These are phyloP conservation scores for Diaprepes abbreviatus DNA, from an alignment of 2,888 invertebrate species.

Conservation along the genomic window DNA sequence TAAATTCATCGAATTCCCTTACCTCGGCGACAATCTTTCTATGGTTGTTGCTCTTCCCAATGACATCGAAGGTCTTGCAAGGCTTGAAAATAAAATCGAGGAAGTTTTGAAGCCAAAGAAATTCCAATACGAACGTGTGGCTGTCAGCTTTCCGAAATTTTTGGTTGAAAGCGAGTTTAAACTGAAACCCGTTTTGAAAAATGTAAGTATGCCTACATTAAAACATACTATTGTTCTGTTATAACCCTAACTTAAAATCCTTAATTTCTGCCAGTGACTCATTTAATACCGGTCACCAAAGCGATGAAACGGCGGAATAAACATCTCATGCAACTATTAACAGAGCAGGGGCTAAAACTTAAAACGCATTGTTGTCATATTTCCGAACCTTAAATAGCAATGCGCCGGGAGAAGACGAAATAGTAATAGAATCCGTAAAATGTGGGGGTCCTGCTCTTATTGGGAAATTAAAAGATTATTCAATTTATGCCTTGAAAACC, in stretches of 20 bases:
- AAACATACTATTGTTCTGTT: neutral
- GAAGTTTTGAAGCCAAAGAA: conserved; percentile 48
- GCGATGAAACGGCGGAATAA: too few relatives aligned
- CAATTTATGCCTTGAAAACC: too few relatives aligned
- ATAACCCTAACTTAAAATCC: neutral
- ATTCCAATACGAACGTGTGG: conserved; percentile 49
- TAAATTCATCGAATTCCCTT: conserved; percentile 60
- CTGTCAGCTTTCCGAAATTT: conserved; percentile 55
- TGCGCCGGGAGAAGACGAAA: too few relatives aligned
- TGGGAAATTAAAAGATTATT: too few relatives aligned
- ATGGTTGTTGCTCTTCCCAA: conserved; percentile 58
- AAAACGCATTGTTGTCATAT: too few relatives aligned
- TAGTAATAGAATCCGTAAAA: too few relatives aligned
- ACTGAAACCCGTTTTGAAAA: conserved; percentile 53
- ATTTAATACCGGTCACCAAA: too few relatives aligned
- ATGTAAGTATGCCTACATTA: conserved; percentile 49
- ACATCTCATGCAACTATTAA: too few relatives aligned
- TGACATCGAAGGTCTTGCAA: conserved; percentile 54
- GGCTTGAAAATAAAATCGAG: conserved; percentile 49
- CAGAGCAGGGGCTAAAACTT: too few relatives aligned
- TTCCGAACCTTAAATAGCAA: too few relatives aligned
- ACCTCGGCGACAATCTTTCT: conserved; percentile 52
- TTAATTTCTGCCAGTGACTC: too few relatives aligned
- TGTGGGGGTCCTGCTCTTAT: too few relatives aligned
- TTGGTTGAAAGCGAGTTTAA: conserved; percentile 51